A percentile compares a stretch with the other conserved stretches of the same genome.
These are phyloP conservation scores for Leuctra nigra DNA, from an alignment of 2,888 invertebrate genomes.

Conservation along the genomic window DNA sequence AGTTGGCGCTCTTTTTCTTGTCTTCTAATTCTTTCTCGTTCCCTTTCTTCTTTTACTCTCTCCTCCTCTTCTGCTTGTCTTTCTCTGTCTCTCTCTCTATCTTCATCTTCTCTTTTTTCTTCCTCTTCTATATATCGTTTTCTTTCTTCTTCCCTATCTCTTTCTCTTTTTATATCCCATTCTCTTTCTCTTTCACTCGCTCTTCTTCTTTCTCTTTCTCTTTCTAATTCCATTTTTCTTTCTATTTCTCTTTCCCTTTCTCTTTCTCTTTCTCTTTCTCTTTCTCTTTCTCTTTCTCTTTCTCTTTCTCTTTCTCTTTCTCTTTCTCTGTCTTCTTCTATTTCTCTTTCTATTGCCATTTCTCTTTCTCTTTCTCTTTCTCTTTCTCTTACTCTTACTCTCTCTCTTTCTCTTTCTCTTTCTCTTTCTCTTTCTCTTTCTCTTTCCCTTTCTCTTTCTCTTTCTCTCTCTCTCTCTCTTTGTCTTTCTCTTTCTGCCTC, in stretches of 20 bases:
- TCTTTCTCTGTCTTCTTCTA: background rate
- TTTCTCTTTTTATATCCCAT: slow-evolving; percentile 5
- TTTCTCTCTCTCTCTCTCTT: no score
- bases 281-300: background rate
- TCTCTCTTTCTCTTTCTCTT: no score
- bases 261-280: slow-evolving; percentile 16
- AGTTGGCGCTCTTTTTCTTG: background rate
- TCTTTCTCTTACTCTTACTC: no score
- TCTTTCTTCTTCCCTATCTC: slow-evolving; percentile 18
- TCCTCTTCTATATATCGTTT: slow-evolving; percentile 9
- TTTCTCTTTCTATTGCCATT: no score
- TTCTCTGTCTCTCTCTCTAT: background rate
- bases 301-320: background rate
- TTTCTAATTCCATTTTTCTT: slow-evolving; percentile 27
- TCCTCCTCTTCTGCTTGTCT: background rate
- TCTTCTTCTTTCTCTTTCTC: slow-evolving; percentile 12
- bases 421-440: no score
- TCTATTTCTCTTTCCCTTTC: slow-evolving; percentile 4
- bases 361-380: no score
- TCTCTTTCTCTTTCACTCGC: no score
- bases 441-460: no score
- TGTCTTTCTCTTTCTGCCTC: no score
- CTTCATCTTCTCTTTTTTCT: background rate
- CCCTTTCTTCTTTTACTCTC: background rate
- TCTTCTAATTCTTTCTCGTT: background rate